Evolutionary conservation across 2,113 vertebrate genomes (phyloP), one percentile per base, ranked within the genome.

Genomic region (Lampris megalopsis): DNA sequence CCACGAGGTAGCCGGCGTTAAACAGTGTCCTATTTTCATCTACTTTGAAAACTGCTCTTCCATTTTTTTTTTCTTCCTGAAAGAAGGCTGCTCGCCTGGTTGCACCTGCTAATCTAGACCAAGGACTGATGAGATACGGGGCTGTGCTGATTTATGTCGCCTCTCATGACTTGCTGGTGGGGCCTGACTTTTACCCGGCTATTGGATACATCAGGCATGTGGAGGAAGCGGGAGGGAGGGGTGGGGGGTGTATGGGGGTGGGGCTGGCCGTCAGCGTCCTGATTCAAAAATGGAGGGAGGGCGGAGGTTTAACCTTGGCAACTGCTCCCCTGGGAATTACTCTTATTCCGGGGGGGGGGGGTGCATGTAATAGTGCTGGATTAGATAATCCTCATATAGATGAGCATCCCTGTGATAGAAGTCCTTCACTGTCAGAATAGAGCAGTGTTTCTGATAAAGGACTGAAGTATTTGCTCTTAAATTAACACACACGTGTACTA

Each of bases 61-160:
- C 49, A 52, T 3, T 9, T 40, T 58, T 62, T 61, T 9, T 40
- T 38, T 56, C 62, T 38, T 60, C 63, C 58, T 68, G 10, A 42
- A 50, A 35, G 45, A 56, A 75, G 68, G 43, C 24, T 61, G 63
- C 70, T 81, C 42, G 56, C 69, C 48, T 81, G 68, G 71, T 72
- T 79, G 73, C 67, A 37, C 65, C 71, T 77, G 69, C 76, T 90
- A 68, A 88, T 87, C 79, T 78, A 49, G 11, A 65, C 66, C 75
- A 65, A 86, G 75, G 80, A 60, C 77, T 78, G 73, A 87, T 80
- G 76, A 83, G 75, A 74, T 75, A 73, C 54, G 73, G 64, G 71
- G 70, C 74, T 37, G 37, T 37, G 63, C 69, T 77, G 83, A 77
- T 87, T 90, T 82, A 91, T 87, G 80, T 79, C 74, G 70, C 63